Percentiles rank a stretch among this genome's conserved stretches.
Evolutionary conservation across 2,797 vertebrate genomes (phyloP).

Genomic region (Manis crassicaudata): DNA sequence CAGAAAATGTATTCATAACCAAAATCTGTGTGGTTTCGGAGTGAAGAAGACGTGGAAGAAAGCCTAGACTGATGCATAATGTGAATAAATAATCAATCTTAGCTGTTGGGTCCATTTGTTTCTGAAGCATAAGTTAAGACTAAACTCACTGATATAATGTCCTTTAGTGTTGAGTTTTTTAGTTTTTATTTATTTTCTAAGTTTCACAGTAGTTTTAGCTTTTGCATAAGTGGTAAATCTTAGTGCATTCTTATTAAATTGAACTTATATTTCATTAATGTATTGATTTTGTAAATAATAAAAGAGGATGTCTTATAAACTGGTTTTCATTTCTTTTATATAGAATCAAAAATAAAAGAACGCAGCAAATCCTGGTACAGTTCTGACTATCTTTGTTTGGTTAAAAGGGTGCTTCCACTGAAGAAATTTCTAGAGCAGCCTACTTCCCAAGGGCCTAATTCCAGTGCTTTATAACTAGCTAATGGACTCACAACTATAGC

Average conservation of each 20-base stretch:
- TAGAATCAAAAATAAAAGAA: background rate
- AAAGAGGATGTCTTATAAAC: background rate
- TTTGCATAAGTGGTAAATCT: background rate
- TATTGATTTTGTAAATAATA: background rate
- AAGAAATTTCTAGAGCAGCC: background rate
- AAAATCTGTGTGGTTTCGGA: background rate
- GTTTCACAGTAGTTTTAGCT: background rate
- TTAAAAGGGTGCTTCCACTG: background rate
- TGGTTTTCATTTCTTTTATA: background rate
- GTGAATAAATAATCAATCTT: background rate
- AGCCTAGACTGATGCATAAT: background rate
- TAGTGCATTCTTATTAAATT: background rate
- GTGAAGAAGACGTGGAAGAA: background rate
- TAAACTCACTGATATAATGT: background rate
- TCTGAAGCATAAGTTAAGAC: background rate
- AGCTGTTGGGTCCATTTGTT: background rate
- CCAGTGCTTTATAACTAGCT: background rate
- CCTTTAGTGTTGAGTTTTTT: background rate
- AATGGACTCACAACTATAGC: conserved; percentile 30
- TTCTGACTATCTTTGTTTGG: background rate
- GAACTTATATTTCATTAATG: background rate
- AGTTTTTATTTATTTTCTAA: background rate
- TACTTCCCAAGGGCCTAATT: background rate
- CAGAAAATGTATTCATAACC: background rate
- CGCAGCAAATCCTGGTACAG: background rate